Percentiles rank a stretch among this genome's conserved stretches.
phyloP scores from a whole-genome alignment of 1,140 invertebrate genomes.

The Drosophila grimshawi region DNA sequence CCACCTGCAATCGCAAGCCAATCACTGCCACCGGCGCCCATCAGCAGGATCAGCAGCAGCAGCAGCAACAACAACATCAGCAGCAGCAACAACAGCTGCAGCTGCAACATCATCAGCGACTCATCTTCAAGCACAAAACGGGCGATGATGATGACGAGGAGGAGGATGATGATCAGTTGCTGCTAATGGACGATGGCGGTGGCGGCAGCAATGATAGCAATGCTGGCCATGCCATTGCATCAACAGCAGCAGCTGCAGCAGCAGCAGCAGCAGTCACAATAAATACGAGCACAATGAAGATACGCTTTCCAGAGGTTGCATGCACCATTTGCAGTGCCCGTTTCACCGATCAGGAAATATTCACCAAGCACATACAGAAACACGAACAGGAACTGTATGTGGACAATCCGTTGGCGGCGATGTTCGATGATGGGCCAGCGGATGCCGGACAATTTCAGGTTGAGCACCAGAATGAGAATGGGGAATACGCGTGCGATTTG shows the following conservation, averaged over 20 bases:
- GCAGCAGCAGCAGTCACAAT: conserved; percentile 16
- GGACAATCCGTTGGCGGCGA: conserved; percentile 80
- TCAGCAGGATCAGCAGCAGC: conserved; percentile 54
- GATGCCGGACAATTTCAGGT: conserved; percentile 81
- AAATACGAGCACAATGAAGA: conserved; percentile 47
- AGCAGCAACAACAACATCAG: conserved; percentile 29
- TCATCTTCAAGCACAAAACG: conserved; percentile 73
- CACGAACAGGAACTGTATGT: conserved; percentile 82
- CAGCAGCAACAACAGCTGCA: conserved; percentile 8
- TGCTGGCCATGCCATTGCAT: conserved; percentile 10
- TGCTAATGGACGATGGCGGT: conserved; percentile 31
- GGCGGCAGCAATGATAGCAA: conserved; percentile 14
- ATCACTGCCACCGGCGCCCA: conserved; percentile 72
- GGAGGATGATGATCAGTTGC: conserved; percentile 58
- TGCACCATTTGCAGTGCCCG: conserved; percentile 80
- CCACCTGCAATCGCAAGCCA: conserved; percentile 80
- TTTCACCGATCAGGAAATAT: conserved; percentile 81
- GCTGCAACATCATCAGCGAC: conserved; percentile 28
- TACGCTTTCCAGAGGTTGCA: conserved; percentile 77
- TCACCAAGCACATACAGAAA: conserved; percentile 80
- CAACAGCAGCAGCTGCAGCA: conserved; percentile 8
- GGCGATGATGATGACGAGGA: conserved; percentile 80
- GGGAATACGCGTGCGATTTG: conserved; percentile 83
- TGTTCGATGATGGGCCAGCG: conserved; percentile 82
- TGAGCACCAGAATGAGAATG: conserved; percentile 80